Base-by-base conservation (phyloP, 2,797 vertebrate genomes). In the Anniella stebbinsi region DNA sequence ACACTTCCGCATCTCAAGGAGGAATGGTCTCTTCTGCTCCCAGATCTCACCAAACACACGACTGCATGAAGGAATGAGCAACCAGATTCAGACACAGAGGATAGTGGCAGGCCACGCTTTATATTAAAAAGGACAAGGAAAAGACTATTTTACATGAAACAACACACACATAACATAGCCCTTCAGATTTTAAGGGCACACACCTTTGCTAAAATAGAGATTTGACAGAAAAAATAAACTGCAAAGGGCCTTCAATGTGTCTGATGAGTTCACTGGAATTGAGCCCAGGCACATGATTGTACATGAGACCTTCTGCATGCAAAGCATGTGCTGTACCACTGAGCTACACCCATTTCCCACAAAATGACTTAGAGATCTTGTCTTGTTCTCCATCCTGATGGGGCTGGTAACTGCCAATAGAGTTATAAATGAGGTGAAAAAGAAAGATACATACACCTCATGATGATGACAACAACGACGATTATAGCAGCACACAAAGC, bases 21-120 rank as follows among this genome's bases (percentile, higher is more conserved):
- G 82, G 45, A 51, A 76, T 57, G 23, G 33, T 60, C 77, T 73
- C 54, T 86, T 90, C 54, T 81, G 57, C 48, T 72, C 70, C 84
- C 33, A 87, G 63, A 45, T 76, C 73, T 77, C 80, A 67, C 36
- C 45, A 60, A 67, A 75, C 21, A 84, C 3, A 57, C 1, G 69
- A 73, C 23, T 38, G 41, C 75, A 83, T 33, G 18, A 87, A 78
- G 17, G 54, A 51, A 38, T 67, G 18, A 70, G 45, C 33, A 23
- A 60, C 66, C 18, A 41, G 3, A 51, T 57, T 41, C 57, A 70
- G 38, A 82, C 17, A 51, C 8, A 78, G 78, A 48, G 60, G 38
- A 51, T 36, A 87, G 25, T 69, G 69, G 76, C 36, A 87, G 76
- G 76, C 66, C 38, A 77, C 54, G 28, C 25, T 83, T 48, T 48